Evolutionary conservation across 2,797 vertebrate species (phyloP).

Genomic region (Ciconia nigra): DNA sequence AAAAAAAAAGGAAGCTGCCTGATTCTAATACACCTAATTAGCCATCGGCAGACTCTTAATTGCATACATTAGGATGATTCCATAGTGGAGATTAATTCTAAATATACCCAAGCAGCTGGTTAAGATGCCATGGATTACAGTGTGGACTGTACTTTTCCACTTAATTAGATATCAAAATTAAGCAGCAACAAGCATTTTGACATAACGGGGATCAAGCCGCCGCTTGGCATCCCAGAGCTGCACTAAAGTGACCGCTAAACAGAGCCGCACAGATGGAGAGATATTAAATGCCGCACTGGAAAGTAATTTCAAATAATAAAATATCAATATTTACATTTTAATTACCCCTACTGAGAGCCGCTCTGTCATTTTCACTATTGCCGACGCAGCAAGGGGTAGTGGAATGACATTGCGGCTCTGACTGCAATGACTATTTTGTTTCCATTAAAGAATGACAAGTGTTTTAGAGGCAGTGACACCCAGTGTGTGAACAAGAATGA

Average conservation of each 20-base stretch:
- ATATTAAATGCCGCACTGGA: conserved; percentile 97
- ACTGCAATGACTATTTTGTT: conserved; percentile 82
- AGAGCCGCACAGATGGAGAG: conserved; percentile 97
- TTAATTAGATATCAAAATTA: conserved; percentile 95
- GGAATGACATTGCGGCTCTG: conserved; percentile 81
- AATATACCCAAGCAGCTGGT: conserved; percentile 98
- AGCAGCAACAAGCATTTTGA: conserved; percentile 88
- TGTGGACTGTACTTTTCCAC: conserved; percentile 92
- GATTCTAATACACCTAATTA: conserved; percentile 98
- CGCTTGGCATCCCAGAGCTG: conserved; percentile 85
- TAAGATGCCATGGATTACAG: conserved; percentile 91
- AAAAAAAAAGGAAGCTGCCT: conserved; percentile 74
- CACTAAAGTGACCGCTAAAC: conserved; percentile 92
- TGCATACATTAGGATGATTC: conserved; percentile 99
- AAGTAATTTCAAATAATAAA: conserved; percentile 99
- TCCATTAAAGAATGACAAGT: conserved; percentile 87
- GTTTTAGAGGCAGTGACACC: conserved; percentile 82
- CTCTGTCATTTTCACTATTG: conserved; percentile 87
- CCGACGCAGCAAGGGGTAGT: conserved; percentile 82
- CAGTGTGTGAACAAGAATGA: conserved; percentile 81
- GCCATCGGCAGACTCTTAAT: conserved; percentile 99
- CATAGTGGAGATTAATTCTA: conserved; percentile 99
- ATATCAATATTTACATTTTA: conserved; percentile 99
- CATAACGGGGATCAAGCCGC: conserved; percentile 83
- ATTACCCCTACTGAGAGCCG: conserved; percentile 92